Percentiles rank a stretch among this genome's conserved stretches.
These are phyloP conservation scores for Nephila pilipes DNA, from an alignment of 1,140 invertebrate genomes.

Conservation along the genomic window DNA sequence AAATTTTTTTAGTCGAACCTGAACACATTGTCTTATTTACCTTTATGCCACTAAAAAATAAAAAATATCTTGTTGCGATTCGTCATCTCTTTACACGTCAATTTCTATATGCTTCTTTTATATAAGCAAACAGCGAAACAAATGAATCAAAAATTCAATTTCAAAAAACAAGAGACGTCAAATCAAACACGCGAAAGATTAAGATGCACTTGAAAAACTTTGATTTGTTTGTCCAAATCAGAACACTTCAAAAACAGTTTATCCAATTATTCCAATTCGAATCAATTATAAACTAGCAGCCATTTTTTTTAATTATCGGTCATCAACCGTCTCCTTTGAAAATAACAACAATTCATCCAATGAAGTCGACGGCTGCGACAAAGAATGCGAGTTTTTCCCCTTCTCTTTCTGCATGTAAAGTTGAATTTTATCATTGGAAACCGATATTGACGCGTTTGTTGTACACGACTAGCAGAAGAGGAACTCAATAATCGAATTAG, in stretches of 20 bases:
- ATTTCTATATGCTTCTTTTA: too few relatives aligned
- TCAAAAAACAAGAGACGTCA: not conserved
- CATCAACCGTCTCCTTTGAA: not conserved
- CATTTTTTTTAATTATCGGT: not conserved
- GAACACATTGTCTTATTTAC: too few relatives aligned
- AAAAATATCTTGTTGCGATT: too few relatives aligned
- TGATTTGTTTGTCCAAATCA: not conserved
- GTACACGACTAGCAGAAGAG: not conserved
- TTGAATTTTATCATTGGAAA: constrained; percentile 46
- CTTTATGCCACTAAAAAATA: too few relatives aligned
- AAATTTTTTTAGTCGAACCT: too few relatives aligned
- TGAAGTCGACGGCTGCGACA: not conserved
- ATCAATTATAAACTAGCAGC: not conserved
- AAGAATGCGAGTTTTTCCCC: not conserved
- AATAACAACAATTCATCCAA: not conserved
- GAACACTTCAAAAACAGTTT: not conserved
- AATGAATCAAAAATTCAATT: too few relatives aligned
- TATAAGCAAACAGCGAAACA: too few relatives aligned
- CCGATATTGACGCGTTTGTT: constrained; percentile 33
- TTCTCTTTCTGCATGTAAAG: not conserved
- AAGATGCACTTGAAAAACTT: not conserved
- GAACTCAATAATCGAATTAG: constrained; percentile 43
- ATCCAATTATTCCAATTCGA: not conserved
- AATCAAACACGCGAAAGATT: not conserved
- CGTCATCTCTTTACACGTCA: too few relatives aligned